A percentile compares a stretch with the other conserved stretches of the same genome.
Evolutionary conservation across 2,113 vertebrate genomes (phyloP).

Genomic region (Labeo rohita): DNA sequence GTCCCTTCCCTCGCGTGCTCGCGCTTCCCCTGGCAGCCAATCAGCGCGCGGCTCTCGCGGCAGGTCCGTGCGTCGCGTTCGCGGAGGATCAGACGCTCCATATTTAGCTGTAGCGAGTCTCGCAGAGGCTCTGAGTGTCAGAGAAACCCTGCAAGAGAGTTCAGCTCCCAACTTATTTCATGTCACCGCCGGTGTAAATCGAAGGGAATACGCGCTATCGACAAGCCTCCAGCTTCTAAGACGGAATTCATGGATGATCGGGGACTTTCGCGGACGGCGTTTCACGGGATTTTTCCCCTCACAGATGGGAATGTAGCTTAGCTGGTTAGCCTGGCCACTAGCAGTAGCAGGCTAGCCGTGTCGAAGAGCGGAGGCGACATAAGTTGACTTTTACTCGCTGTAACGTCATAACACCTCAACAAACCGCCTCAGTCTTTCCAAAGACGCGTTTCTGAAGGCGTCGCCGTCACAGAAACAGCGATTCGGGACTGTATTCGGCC

Average conservation of each 20-base stretch:
- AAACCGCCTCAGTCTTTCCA: constrained; percentile 7
- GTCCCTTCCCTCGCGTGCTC: background rate
- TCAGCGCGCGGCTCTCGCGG: constrained; percentile 50
- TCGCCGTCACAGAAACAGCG: constrained; percentile 10
- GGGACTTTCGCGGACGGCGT: constrained; percentile 51
- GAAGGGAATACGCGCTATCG: background rate
- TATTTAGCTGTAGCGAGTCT: constrained; percentile 73
- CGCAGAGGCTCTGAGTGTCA: constrained; percentile 55
- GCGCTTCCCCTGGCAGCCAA: constrained; percentile 43
- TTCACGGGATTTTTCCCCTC: constrained; percentile 52
- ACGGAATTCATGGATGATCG: background rate
- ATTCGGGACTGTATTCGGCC: constrained; percentile 20
- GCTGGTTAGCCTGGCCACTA: constrained; percentile 42
- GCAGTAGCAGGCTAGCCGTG: constrained; percentile 46
- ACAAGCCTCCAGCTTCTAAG: background rate
- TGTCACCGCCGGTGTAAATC: background rate
- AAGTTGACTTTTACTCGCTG: constrained; percentile 21
- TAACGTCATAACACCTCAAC: constrained; percentile 24
- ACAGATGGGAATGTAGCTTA: constrained; percentile 59
- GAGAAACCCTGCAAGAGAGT: constrained; percentile 16
- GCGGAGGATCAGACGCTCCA: constrained; percentile 75
- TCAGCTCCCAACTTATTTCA: constrained; percentile 6
- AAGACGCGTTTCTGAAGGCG: background rate
- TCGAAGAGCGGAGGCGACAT: constrained; percentile 48
- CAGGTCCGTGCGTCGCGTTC: constrained; percentile 72